These are phyloP conservation scores for Ormia ochracea DNA, from an alignment of 2,888 invertebrate genomes.

Conservation along the genomic window DNA sequence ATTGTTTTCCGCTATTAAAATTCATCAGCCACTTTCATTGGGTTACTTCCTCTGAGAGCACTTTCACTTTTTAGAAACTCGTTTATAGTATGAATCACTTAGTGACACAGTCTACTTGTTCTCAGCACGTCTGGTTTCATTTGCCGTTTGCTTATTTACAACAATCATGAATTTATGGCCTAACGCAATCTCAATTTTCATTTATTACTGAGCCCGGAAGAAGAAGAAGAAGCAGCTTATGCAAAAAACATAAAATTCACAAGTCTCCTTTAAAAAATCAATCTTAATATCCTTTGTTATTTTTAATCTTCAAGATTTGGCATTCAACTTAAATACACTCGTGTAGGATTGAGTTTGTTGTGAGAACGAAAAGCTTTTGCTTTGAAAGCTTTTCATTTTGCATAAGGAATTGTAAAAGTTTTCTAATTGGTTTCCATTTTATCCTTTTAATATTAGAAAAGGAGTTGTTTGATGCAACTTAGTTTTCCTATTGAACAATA, in stretches of 20 bases:
- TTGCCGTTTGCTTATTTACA: constrained; percentile 34
- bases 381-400: constrained; percentile 35
- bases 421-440: constrained; percentile 42
- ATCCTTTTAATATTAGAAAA: constrained; percentile 36
- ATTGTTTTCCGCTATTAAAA: too few species aligned
- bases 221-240: too few species aligned
- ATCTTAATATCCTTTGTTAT: too few species aligned
- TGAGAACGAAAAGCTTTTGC: constrained; percentile 4
- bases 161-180: constrained; percentile 16
- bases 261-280: too few species aligned
- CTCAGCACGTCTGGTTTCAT: background rate
- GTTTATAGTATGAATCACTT: background rate
- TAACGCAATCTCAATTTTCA: too few species aligned
- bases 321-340: constrained; percentile 13
- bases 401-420: constrained; percentile 19
- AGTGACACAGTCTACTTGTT: constrained; percentile 19
- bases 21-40: background rate
- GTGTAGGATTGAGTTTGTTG: background rate
- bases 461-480: constrained; percentile 2
- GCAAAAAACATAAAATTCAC: too few species aligned
- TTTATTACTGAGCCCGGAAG: too few species aligned
- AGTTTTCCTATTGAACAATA: constrained; percentile 25
- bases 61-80: constrained; percentile 30
- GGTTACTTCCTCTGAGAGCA: background rate
- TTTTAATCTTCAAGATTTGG: too few species aligned